Conservation (phyloP, 2,888 invertebrate species). For the Acronicta aceris region DNA sequence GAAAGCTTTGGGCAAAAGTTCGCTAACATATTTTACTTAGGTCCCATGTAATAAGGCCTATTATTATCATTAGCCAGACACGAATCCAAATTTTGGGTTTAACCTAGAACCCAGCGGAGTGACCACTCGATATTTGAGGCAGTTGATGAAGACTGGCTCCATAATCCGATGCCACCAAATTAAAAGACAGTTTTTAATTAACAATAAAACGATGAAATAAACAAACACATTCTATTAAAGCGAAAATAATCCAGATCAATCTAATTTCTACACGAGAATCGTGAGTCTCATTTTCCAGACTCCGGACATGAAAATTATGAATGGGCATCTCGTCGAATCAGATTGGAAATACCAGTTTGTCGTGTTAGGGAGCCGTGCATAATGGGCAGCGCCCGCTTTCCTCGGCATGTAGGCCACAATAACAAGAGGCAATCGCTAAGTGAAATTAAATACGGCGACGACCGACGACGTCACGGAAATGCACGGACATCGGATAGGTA, state of each 20-base stretch:
- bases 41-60: no score
- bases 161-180: constrained; percentile 9
- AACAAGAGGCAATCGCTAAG: constrained; percentile 73
- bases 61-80: no score
- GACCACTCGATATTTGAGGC: no score
- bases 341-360: constrained; percentile 60
- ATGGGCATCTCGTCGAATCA: constrained; percentile 31
- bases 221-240: constrained; percentile 26
- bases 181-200: constrained; percentile 3
- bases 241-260: constrained; percentile 28
- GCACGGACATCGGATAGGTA: constrained; percentile 48
- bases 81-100: no score
- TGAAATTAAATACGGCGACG: constrained; percentile 69
- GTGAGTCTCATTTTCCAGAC: constrained; percentile 43
- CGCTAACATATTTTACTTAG: no score
- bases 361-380: constrained; percentile 65
- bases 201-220: no score
- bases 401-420: constrained; percentile 75
- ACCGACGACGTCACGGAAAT: constrained; percentile 61
- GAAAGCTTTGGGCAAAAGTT: no score
- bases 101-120: no score
- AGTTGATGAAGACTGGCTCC: not conserved
- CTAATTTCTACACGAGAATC: constrained; percentile 27
- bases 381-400: constrained; percentile 79
- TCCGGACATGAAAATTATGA: constrained; percentile 45